Percentiles rank a stretch among this genome's conserved stretches.
Evolutionary conservation across 2,888 invertebrate species (phyloP).

Genomic region (Papilio elwesi): DNA sequence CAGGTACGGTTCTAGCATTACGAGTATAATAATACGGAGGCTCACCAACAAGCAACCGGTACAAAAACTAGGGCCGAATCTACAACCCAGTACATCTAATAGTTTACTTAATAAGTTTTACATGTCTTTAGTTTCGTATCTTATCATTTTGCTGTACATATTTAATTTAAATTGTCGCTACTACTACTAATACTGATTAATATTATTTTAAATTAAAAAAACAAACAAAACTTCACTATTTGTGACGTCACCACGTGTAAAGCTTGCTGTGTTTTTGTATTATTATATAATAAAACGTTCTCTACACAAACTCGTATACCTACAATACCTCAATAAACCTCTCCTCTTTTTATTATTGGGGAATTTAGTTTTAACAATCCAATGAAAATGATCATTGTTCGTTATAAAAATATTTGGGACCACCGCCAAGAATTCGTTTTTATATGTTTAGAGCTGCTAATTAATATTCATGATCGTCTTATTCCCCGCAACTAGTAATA

Average conservation of each 20-base stretch:
- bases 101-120: background rate
- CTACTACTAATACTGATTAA: no score
- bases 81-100: background rate
- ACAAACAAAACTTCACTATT: no score
- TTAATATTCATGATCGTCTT: constrained; percentile 66
- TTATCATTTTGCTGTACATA: no score
- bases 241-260: background rate
- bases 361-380: constrained; percentile 39
- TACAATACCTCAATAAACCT: constrained; percentile 18
- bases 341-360: constrained; percentile 24
- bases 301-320: constrained; percentile 5
- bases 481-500: constrained; percentile 56
- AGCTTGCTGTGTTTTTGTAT: background rate
- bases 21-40: constrained; percentile 64
- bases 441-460: constrained; percentile 56
- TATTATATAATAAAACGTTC: background rate
- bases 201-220: no score
- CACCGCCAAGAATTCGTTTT: constrained; percentile 59
- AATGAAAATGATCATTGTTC: constrained; percentile 42
- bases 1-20: constrained; percentile 79
- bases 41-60: constrained; percentile 5
- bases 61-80: constrained; percentile 1
- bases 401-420: constrained; percentile 52
- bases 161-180: no score
- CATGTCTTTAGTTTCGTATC: no score